Percentiles rank a stretch among this genome's conserved stretches.
phyloP scores from a whole-genome alignment of 2,888 invertebrate genomes.

The Drosophila meridiana region DNA sequence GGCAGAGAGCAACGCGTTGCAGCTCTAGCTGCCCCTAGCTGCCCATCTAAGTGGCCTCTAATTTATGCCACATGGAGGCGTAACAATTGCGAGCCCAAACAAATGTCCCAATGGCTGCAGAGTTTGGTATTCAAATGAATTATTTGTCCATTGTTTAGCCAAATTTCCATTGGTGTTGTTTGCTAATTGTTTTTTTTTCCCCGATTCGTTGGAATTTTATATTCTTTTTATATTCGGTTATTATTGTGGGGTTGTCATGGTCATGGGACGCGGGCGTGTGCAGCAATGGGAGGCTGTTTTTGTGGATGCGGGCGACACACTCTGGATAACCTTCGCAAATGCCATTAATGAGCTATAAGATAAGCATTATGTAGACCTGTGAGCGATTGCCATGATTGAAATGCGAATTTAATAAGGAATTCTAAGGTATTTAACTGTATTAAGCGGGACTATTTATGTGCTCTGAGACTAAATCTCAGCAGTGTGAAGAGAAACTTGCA shows the following conservation, averaged over 20 bases:
- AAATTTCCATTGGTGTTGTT: constrained; percentile 51
- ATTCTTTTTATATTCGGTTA: constrained; percentile 14
- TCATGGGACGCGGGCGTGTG: constrained; percentile 42
- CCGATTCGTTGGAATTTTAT: constrained; percentile 26
- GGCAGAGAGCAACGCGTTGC: not conserved
- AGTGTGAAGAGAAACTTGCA: not conserved
- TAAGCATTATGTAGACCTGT: constrained; percentile 6
- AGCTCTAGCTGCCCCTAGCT: constrained; percentile 35
- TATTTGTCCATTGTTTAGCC: constrained; percentile 53
- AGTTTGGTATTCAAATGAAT: constrained; percentile 52
- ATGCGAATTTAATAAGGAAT: not conserved
- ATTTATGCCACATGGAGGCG: constrained; percentile 74
- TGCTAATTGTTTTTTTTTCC: constrained; percentile 56
- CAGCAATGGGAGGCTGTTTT: constrained; percentile 3
- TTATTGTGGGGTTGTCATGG: constrained; percentile 37
- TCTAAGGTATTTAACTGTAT: not conserved
- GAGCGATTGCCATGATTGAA: not conserved
- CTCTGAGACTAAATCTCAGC: not conserved
- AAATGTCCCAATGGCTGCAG: constrained; percentile 47
- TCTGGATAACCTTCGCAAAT: constrained; percentile 20
- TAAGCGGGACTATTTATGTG: not conserved
- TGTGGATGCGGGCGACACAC: constrained; percentile 41
- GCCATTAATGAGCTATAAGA: constrained; percentile 10
- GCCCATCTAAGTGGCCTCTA: constrained; percentile 65
- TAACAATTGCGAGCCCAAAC: constrained; percentile 64